Conservation (phyloP, 2,113 vertebrate species). For the Hirundichthys speculiger region DNA sequence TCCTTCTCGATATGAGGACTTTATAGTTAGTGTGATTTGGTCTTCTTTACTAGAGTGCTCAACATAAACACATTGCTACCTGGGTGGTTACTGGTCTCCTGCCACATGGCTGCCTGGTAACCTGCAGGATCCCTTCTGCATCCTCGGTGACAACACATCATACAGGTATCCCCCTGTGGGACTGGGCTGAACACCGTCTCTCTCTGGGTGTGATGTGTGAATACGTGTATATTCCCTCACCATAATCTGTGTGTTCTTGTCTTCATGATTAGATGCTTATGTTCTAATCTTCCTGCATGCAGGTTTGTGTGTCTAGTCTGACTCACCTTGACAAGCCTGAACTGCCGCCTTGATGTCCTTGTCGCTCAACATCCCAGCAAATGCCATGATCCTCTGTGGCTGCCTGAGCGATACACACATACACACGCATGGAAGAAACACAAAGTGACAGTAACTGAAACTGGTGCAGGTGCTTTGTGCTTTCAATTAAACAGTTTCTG, state of each 20-base stretch:
- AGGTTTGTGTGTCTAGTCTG: slow-evolving; percentile 15
- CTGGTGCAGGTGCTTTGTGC: slow-evolving; percentile 29
- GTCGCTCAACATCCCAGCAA: slow-evolving; percentile 78
- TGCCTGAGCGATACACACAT: slow-evolving; percentile 46
- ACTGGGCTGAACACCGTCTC: slow-evolving; percentile 20
- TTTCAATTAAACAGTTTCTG: not conserved
- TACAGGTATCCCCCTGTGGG: slow-evolving; percentile 41
- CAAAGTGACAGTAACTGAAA: slow-evolving; percentile 55
- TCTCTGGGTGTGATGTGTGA: not conserved
- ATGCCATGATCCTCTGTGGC: slow-evolving; percentile 74
- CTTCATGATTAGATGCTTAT: slow-evolving; percentile 2
- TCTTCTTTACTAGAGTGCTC: slow-evolving; percentile 38
- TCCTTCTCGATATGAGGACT: slow-evolving; percentile 28
- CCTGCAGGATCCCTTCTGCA: slow-evolving; percentile 47
- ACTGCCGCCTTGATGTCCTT: slow-evolving; percentile 76
- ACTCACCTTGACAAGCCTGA: slow-evolving; percentile 80
- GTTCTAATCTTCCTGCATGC: slow-evolving; percentile 2
- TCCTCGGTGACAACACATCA: slow-evolving; percentile 51
- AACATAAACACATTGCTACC: slow-evolving; percentile 66
- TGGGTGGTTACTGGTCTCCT: slow-evolving; percentile 64
- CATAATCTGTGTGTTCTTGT: not conserved
- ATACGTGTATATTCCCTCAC: slow-evolving; percentile 9
- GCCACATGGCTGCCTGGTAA: slow-evolving; percentile 73
- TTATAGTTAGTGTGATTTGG: slow-evolving; percentile 35
- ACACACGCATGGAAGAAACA: slow-evolving; percentile 35